phyloP scores from a whole-genome alignment of 1,140 invertebrate genomes.

The Whitmania pigra region DNA sequence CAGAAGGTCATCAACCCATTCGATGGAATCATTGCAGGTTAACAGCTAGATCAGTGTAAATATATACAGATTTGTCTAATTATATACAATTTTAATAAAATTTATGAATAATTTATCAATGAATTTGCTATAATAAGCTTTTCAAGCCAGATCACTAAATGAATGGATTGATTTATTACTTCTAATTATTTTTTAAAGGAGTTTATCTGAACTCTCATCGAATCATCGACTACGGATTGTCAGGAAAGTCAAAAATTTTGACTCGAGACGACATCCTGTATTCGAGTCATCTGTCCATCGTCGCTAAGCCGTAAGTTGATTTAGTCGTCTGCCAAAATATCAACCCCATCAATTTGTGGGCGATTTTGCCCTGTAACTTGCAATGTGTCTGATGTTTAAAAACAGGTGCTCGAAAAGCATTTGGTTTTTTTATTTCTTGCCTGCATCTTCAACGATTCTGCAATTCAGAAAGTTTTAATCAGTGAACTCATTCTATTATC shows the following conservation, averaged over 20 bases:
- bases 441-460: too few species aligned
- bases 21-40: conserved; percentile 36
- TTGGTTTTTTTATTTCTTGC: too few species aligned
- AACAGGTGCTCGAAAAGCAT: too few species aligned
- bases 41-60: conserved; percentile 1
- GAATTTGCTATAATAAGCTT: not conserved
- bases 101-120: not conserved
- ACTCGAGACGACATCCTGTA: not conserved
- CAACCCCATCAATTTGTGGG: too few species aligned
- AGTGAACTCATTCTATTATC: too few species aligned
- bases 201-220: conserved; percentile 29
- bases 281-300: conserved; percentile 16
- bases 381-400: too few species aligned
- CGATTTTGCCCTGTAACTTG: too few species aligned
- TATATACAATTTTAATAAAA: conserved; percentile 1
- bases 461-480: too few species aligned
- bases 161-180: not conserved
- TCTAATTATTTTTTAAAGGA: conserved; percentile 24
- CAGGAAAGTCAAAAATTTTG: not conserved
- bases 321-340: too few species aligned
- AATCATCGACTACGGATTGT: conserved; percentile 26
- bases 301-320: not conserved
- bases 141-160: not conserved
- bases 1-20: conserved; percentile 26
- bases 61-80: too few species aligned